Conservation (phyloP, 2,888 invertebrate species). For the Yponomeuta evonymella region DNA sequence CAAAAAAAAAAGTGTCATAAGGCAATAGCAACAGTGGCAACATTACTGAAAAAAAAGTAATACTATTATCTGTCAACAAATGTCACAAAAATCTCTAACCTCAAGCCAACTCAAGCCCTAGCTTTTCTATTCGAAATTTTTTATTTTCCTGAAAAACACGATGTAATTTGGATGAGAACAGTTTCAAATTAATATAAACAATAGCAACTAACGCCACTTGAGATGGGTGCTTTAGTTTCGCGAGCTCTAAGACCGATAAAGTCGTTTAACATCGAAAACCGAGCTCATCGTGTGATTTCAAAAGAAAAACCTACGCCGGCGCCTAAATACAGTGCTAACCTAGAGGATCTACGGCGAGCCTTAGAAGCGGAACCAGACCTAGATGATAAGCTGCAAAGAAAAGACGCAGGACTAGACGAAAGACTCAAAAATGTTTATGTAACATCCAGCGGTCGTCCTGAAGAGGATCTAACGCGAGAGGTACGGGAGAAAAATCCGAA, state of each 20-base stretch:
- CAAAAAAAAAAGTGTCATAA: neutral
- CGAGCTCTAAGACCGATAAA: conserved; percentile 75
- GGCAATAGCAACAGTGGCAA: neutral
- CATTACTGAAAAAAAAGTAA: neutral
- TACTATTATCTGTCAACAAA: neutral
- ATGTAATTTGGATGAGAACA: neutral
- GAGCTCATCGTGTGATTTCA: conserved; percentile 83
- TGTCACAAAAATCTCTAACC: conserved; percentile 5
- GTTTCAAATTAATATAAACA: neutral
- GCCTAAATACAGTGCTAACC: conserved; percentile 79
- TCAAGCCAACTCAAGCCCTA: neutral
- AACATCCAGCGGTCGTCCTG: conserved; percentile 77
- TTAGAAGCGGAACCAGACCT: conserved; percentile 78
- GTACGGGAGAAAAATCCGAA: conserved; percentile 41
- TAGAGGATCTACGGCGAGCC: conserved; percentile 79
- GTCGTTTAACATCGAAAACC: conserved; percentile 84
- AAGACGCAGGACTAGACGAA: conserved; percentile 77
- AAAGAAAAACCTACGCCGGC: conserved; percentile 81
- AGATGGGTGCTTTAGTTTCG: conserved; percentile 82
- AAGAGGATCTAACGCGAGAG: conserved; percentile 63
- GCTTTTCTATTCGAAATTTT: too few relatives aligned
- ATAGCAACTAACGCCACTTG: conserved; percentile 47
- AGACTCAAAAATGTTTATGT: conserved; percentile 85
- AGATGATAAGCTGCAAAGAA: conserved; percentile 77
- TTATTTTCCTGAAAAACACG: neutral